A percentile compares a stretch with the other conserved stretches of the same genome.
phyloP scores from a whole-genome alignment of 1,140 invertebrate genomes.

The Drosophila suzukii region DNA sequence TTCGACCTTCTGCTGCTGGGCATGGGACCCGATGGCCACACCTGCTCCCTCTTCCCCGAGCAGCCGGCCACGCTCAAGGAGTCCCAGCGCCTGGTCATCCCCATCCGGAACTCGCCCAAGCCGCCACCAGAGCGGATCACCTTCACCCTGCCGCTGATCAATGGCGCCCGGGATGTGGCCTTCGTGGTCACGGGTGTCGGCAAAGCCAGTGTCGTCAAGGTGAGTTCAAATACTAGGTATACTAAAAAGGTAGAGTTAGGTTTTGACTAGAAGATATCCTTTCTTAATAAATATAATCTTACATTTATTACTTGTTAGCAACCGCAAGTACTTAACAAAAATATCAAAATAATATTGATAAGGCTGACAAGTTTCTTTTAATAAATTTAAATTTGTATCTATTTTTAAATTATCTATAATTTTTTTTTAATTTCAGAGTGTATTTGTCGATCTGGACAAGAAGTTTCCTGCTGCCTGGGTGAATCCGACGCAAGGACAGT shows the following conservation, averaged over 20 bases:
- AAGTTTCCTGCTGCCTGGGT: slow-evolving; percentile 62
- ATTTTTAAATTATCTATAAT: neutral
- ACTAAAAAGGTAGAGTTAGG: neutral
- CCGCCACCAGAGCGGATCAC: slow-evolving; percentile 96
- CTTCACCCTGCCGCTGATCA: slow-evolving; percentile 96
- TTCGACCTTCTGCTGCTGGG: slow-evolving; percentile 97
- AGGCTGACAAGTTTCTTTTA: too few relatives aligned
- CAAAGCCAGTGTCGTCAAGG: slow-evolving; percentile 95
- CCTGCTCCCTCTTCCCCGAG: slow-evolving; percentile 97
- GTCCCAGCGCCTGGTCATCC: slow-evolving; percentile 89
- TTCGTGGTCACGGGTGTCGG: slow-evolving; percentile 93
- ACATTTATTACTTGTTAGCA: too few relatives aligned
- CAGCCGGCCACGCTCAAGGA: slow-evolving; percentile 90
- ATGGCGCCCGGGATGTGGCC: slow-evolving; percentile 92
- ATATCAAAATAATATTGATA: too few relatives aligned
- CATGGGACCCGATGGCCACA: slow-evolving; percentile 99
- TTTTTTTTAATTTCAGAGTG: slow-evolving; percentile 37
- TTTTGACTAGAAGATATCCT: too few relatives aligned
- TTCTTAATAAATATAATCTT: too few relatives aligned
- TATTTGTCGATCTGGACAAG: slow-evolving; percentile 51
- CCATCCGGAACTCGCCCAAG: slow-evolving; percentile 97
- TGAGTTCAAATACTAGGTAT: slow-evolving; percentile 5
- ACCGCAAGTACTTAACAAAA: too few relatives aligned
- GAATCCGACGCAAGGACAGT: slow-evolving; percentile 48
- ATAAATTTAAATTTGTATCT: neutral